phyloP scores from a whole-genome alignment of 2,797 vertebrate genomes.

The Remorina albescens region DNA sequence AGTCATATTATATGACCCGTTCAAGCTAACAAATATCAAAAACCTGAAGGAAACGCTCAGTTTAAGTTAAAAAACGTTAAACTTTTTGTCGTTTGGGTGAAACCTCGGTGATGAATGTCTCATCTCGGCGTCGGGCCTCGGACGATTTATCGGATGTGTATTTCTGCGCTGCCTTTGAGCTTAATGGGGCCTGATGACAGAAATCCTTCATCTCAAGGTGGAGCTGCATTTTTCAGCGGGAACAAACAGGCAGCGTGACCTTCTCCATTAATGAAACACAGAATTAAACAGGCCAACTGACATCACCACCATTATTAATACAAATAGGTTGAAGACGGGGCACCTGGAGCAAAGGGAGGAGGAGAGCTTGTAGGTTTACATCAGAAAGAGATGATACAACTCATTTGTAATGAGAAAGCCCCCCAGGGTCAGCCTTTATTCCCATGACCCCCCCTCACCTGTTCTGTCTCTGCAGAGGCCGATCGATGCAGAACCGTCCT shows the following conservation, averaged over 20 bases:
- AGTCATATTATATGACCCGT: background rate
- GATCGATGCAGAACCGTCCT: slow-evolving; percentile 41
- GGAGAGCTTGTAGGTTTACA: slow-evolving; percentile 34
- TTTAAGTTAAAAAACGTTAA: background rate
- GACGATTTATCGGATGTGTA: slow-evolving; percentile 38
- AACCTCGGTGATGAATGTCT: rapidly evolving
- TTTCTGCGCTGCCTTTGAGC: slow-evolving; percentile 31
- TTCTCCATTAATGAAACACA: slow-evolving; percentile 36
- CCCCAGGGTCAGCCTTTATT: slow-evolving; percentile 51
- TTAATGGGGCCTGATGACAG: slow-evolving; percentile 64
- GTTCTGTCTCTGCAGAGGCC: background rate
- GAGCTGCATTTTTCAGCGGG: slow-evolving; percentile 34
- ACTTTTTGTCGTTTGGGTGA: background rate
- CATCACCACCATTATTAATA: slow-evolving; percentile 9
- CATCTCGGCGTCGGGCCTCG: slow-evolving; percentile 39
- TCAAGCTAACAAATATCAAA: background rate
- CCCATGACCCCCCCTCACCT: slow-evolving; percentile 10
- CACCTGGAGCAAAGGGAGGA: slow-evolving; percentile 5
- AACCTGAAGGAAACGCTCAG: background rate
- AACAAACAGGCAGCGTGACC: slow-evolving; percentile 48
- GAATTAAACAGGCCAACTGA: slow-evolving; percentile 20
- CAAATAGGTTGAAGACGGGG: slow-evolving; percentile 40
- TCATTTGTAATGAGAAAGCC: slow-evolving; percentile 45
- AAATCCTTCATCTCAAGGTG: slow-evolving; percentile 65
- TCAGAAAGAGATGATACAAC: slow-evolving; percentile 33